Evolutionary conservation across 2,888 invertebrate genomes (phyloP), one percentile per base, ranked within the genome.

Genomic region (Crossocerus cetratus): DNA sequence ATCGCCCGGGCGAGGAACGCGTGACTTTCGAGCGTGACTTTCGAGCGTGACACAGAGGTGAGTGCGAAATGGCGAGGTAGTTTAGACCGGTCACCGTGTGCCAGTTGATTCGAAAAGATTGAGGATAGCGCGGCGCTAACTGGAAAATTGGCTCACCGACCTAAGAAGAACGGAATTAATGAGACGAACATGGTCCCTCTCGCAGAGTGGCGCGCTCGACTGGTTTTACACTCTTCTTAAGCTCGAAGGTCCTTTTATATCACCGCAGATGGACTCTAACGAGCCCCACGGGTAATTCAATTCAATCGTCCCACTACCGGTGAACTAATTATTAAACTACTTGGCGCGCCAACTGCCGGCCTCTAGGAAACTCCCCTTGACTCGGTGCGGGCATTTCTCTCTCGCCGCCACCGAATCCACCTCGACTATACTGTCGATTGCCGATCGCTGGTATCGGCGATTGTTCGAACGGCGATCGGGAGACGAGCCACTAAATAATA

Each of bases 141-240:
- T 69, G 68, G 70, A 70, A 65, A 61, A 73, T 72, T 60, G 65
- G 57, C 68, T 72, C 66, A 77, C 82, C 72, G 60, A 82, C 82
- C 77, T 73, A 82, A 62, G 69, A 82, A 80, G 66, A 82, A 79
- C 57, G 82, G 82, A 59, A 82, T 80, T 62, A 82, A 70, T 57
- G 72, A 58, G 65, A 57, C 77, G 71, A 77, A 69, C 82, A 82
- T 82, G 65, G 72, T 32, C 32, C 11, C 32, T 32, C 32, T 32
- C 11, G 32, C 64, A 78, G 60, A 53, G 65, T 70, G 60, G 67
- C 49, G 64, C 67, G 58, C 56, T 63, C 66, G 69, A 82, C 67
- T 67, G 72, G 70, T 82, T 82, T 81, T 74, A 78, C 69, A 66
- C 63, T 73, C 64, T 71, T 79, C 72, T 74, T 77, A 58, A 61